Evolutionary conservation across 2,797 vertebrate genomes (phyloP), one percentile per base, ranked within the genome.

Genomic region (Sebastolobus altivelis): DNA sequence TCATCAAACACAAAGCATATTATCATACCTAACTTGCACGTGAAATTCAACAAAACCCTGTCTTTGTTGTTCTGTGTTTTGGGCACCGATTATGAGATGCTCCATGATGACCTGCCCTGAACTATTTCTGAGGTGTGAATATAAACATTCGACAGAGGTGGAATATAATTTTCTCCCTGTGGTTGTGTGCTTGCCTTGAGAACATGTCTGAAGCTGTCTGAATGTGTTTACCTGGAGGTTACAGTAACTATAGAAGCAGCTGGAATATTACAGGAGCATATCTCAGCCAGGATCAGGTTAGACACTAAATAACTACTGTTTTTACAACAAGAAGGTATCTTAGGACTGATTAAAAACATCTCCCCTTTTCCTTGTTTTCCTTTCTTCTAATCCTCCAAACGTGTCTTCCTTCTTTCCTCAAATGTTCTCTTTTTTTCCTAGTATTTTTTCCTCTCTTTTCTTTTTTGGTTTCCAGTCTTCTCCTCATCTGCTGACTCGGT

Each of bases 131-230:
- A 74, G 72, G 63, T 27, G 72, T 82, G 35, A 74, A 75, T 33
- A 27, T 56, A 59, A 75, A 78, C 63, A 54, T 60, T 65, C 35
- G 22, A 61, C 62, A 29, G 54, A 60, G 65, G 63, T 43, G 49
- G 38, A 74, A 80, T 81, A 82, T 89, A 10, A 63, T 82, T 85
- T 83, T 80, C 54, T 49, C 14, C 29, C 66, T 69, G 87, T 84
- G 84, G 81, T 86, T 54, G 55, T 40, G 20, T 43, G 55, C 65
- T 22, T 22, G 74, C 38, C 60, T 66, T 8, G 16, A 85, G 83
- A 89, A 85, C 90, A 55, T 83, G 90, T 88, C 90, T 90, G 76
- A 86, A 83, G 58, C 75, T 77, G 90, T 46, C 82, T 86, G 84
- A 49, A 31, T 25, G 62, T 82, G 65, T 88, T 84, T 63, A 87